Evolutionary conservation across 1,140 invertebrate genomes (phyloP), one percentile per base, ranked within the genome.

Genomic region (Aphidius gifuensis): DNA sequence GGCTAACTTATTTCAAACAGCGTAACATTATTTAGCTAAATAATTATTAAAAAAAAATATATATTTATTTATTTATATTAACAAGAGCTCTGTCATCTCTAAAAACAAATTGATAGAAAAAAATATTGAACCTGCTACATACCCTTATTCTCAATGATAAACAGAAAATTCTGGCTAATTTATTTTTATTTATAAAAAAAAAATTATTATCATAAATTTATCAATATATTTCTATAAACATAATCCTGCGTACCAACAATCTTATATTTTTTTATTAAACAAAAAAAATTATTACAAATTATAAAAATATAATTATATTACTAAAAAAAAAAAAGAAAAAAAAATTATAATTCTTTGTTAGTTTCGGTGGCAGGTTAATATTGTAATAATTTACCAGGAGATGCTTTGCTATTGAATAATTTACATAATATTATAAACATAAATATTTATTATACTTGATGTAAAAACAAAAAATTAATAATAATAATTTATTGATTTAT

Each of bases 11-110:
- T 61, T 62, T 40, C 46, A 48, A 23, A 56, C 21, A 44, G 68
- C 70, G 60, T 75, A 74, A 74, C 55, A 40, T 9, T 11, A n/a
- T 47, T 48, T 40, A 16, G 16, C 16, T 16, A 16, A 16, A 16
- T 16, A 16, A 16, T 21, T 44, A 44, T 8, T 5, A 16, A 0
- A 16, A 16, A 16, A 16, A 16, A n/a, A 39, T 38, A 53, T 9
- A 1, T 59, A 38, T 58, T 11, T 7, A 45, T n/a, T 43, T 21
- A 2, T 45, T 1, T 9, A 56, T 39, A 16, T 43, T 9, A 45
- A 39, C 23, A 53, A 40, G 39, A 55, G 53, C 53, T 38, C 53
- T 55, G 43, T 55, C 53, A 42, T 38, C 53, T 40, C 53, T 42
- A 38, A 42, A 38, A 40, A 42, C 43, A 40, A 8, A 38, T 42